Evolutionary conservation across 2,888 invertebrate species (phyloP), one percentile per base, ranked within the genome.

Genomic region (Aspidapion aeneum): DNA sequence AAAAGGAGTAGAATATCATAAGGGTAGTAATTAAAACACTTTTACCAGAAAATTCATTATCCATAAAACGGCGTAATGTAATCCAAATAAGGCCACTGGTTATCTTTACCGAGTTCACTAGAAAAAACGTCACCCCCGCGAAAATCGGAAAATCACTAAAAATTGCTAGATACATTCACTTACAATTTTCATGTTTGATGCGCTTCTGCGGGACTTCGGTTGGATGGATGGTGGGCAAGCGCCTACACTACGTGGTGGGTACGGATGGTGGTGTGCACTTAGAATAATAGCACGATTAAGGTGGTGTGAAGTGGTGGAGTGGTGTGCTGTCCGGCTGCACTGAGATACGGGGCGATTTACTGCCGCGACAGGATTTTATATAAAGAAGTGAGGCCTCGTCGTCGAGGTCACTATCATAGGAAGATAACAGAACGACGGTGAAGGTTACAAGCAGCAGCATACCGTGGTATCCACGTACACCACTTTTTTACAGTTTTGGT

Each of bases 271-370:
- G 52, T 52, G n/a, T n/a, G 52, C 52, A 52, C 52, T 52, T n/a
- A n/a, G n/a, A n/a, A n/a, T n/a, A n/a, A n/a, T n/a, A n/a, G n/a
- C n/a, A n/a, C n/a, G n/a, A n/a, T n/a, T n/a, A n/a, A n/a, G n/a
- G n/a, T n/a, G n/a, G n/a, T n/a, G n/a, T n/a, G n/a, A n/a, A 52
- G 52, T 35, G 66, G 63, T 66, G 66, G 61, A 61, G 64, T 66
- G 66, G 66, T 66, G 66, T 62, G 66, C 64, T 63, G n/a, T 64
- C 64, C 66, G 60, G 66, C 64, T 66, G 63, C 57, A 66, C 64
- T 64, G 64, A 66, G 66, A 66, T 66, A 54, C 66, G 66, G 66
- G 66, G 66, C 66, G 58, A 63, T 52, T 61, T 64, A 19, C 17
- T 57, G 64, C 61, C 22, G 35, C 35, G 60, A 57, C 64, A 64